These are phyloP conservation scores for Siniperca obscura DNA, from an alignment of 2,797 vertebrate genomes.

Conservation along the genomic window DNA sequence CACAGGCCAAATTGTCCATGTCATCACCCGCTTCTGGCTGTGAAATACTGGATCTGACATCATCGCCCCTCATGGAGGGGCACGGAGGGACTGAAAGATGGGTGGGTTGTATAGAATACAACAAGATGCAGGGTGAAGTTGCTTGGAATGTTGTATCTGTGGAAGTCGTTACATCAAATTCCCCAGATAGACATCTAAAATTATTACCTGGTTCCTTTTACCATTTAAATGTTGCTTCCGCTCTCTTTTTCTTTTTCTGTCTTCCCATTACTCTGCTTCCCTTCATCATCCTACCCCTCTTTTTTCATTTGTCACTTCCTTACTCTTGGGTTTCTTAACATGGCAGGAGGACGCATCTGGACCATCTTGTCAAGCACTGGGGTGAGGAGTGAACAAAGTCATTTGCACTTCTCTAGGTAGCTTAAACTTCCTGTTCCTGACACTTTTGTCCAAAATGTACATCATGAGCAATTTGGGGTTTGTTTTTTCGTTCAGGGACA, in stretches of 20 bases:
- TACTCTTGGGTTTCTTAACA: slow-evolving; percentile 29
- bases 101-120: slow-evolving; percentile 13
- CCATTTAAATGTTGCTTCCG: slow-evolving; percentile 85
- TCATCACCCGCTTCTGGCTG: slow-evolving; percentile 88
- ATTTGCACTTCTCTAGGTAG: slow-evolving; percentile 7
- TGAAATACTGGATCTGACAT: slow-evolving; percentile 90
- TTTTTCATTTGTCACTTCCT: slow-evolving; percentile 39
- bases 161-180: slow-evolving; percentile 86
- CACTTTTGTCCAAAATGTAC: not conserved
- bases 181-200: slow-evolving; percentile 87
- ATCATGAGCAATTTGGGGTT: not conserved
- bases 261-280: slow-evolving; percentile 41
- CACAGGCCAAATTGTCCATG: slow-evolving; percentile 93
- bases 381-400: slow-evolving; percentile 5
- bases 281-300: slow-evolving; percentile 26
- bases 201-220: slow-evolving; percentile 88
- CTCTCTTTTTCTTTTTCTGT: slow-evolving; percentile 65
- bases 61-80: slow-evolving; percentile 77
- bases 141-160: slow-evolving; percentile 85
- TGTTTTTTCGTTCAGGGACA: not conserved
- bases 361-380: slow-evolving; percentile 9
- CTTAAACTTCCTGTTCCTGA: slow-evolving; percentile 4
- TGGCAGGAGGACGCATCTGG: slow-evolving; percentile 24
- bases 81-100: slow-evolving; percentile 28
- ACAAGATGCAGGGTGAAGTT: slow-evolving; percentile 69